Evolutionary conservation across 1,140 invertebrate genomes (phyloP).

Genomic region (Atta colombica): DNA sequence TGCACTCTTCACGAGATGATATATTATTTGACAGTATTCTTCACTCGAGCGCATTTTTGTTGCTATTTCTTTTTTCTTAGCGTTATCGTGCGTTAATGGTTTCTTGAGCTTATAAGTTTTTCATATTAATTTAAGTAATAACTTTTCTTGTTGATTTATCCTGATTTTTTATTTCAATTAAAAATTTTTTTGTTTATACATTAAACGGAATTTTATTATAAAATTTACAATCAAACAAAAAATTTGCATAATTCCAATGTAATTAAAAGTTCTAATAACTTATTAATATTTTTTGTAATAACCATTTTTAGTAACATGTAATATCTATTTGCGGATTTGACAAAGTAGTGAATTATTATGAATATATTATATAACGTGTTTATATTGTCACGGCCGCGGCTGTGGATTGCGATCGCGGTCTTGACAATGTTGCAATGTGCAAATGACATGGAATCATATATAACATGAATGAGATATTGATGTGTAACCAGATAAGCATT

Average conservation of each 20-base stretch:
- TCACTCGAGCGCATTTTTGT: conserved; percentile 48
- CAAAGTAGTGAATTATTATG: not conserved
- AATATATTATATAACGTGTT: not conserved
- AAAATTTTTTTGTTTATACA: not conserved
- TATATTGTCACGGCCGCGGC: not conserved
- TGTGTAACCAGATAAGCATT: not conserved
- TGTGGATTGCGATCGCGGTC: not conserved
- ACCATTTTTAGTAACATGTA: not conserved
- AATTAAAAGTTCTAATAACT: not conserved
- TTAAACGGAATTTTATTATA: not conserved
- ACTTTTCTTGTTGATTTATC: not conserved
- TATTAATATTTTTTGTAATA: not conserved
- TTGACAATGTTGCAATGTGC: not conserved
- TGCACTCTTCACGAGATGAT: conserved; percentile 46
- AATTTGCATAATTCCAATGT: not conserved
- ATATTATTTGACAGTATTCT: conserved; percentile 54
- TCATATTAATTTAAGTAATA: not conserved
- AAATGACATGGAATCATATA: not conserved
- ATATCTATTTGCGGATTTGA: conserved; percentile 23
- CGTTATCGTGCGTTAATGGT: conserved; percentile 26
- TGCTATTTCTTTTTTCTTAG: conserved; percentile 24
- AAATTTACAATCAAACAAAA: not conserved
- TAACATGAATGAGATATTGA: not conserved
- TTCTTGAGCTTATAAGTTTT: not conserved
- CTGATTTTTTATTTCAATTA: not conserved